Percentiles rank a stretch among this genome's conserved stretches.
Conservation (phyloP, 2,888 invertebrate species). For the Mythimna vitellina region DNA sequence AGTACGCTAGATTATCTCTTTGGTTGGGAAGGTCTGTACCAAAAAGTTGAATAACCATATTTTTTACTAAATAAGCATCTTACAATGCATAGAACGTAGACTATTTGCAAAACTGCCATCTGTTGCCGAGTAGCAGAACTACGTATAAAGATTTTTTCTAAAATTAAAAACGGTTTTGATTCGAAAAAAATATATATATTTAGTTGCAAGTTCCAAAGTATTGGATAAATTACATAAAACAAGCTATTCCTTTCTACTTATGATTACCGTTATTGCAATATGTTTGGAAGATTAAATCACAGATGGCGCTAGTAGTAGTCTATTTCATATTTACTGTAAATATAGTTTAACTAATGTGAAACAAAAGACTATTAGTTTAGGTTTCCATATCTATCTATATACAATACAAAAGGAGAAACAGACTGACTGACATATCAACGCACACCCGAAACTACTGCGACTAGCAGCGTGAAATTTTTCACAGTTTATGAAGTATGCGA, state of each 20-base stretch:
- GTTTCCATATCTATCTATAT: no score
- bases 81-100: background rate
- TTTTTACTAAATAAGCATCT: no score
- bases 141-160: background rate
- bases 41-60: background rate
- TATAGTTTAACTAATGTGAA: no score
- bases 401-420: no score
- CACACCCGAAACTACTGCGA: no score
- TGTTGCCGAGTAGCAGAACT: slow-evolving; percentile 49
- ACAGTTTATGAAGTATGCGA: no score
- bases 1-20: background rate
- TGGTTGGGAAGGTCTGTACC: background rate
- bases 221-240: no score
- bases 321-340: background rate
- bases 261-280: background rate
- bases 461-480: no score
- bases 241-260: background rate
- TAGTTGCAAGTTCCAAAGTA: background rate
- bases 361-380: no score
- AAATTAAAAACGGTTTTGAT: no score
- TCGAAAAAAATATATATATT: background rate
- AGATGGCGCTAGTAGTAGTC: slow-evolving; percentile 41
- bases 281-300: background rate
- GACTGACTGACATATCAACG: no score
- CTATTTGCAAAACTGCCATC: slow-evolving; percentile 39